Base-by-base conservation (phyloP, 2,888 invertebrate genomes). In the Prosopocoilus inquinatus region DNA sequence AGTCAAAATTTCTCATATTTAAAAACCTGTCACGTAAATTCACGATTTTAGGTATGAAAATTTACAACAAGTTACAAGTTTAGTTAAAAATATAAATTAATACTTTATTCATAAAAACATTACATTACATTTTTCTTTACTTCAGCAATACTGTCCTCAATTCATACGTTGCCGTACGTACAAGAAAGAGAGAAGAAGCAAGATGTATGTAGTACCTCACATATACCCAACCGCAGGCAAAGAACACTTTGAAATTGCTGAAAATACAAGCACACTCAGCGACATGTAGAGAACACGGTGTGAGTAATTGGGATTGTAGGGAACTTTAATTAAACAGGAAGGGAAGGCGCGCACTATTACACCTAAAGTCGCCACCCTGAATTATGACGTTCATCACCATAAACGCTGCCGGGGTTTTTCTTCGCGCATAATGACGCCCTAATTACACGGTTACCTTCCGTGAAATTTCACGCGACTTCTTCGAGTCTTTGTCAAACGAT, bases 151-250 rank as follows among this genome's bases (percentile, higher is more conserved):
- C 41, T 41, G 41, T 41, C 41, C 13, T 41, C 41, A 41, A 15
- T 41, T 41, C 41, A 28, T 28, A 28, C 5, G 12, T 41, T 16
- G 41, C 16, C 41, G 16, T 15, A 13, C 41, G 41, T 13, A 41
- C 12, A 13, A 52, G 15, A 48, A 53, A 47, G 41, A 53, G 47
- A 53, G 53, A 53, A 53, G 53, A 53, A 53, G 53, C 53, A 53
- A 53, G 53, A 53, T 53, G 53, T 53, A 48, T 53, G 44, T 47
- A 81, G 82, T 89, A 89, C 88, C 88, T 89, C 84, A 87, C 85
- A 83, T 87, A 88, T 80, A 89, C 87, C 88, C 88, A 89, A 84
- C 88, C 88, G 85, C 88, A 89, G 83, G 86, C 88, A 87, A 88
- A 89, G 87, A 87, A 88, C 85, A 88, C 85, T 86, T 85, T 86